A percentile compares a stretch with the other conserved stretches of the same genome.
phyloP scores from a whole-genome alignment of 2,888 invertebrate genomes.

The Lithosia quadra region DNA sequence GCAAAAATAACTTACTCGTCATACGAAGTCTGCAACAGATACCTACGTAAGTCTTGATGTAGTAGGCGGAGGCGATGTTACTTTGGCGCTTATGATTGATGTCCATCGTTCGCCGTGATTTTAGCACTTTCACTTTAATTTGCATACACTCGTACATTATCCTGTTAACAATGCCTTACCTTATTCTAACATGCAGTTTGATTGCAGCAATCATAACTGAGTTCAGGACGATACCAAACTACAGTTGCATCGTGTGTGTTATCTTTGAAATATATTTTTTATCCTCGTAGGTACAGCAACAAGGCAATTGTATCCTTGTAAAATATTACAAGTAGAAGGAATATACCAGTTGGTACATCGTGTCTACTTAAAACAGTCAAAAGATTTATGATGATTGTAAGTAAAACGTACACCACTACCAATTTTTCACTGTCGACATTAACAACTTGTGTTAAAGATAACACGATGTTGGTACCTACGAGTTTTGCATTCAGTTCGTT shows the following conservation, averaged over 20 bases:
- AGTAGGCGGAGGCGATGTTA: constrained; percentile 22
- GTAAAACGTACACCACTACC: constrained; percentile 23
- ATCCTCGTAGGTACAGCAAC: too few species aligned
- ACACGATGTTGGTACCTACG: constrained; percentile 17
- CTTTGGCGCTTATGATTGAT: constrained; percentile 14
- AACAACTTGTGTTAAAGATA: constrained; percentile 32
- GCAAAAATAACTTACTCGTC: constrained; percentile 18
- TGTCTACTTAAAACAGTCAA: constrained; percentile 9
- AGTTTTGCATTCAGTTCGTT: not conserved
- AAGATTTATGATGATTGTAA: constrained; percentile 16
- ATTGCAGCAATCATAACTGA: constrained; percentile 1
- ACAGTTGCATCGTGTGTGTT: not conserved
- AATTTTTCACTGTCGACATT: constrained; percentile 40
- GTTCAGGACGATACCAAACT: not conserved
- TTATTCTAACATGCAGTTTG: not conserved
- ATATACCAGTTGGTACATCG: constrained; percentile 1
- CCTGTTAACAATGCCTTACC: constrained; percentile 16
- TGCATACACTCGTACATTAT: constrained; percentile 16
- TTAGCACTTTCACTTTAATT: constrained; percentile 28
- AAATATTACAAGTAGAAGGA: too few species aligned
- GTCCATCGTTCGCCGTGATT: constrained; percentile 13
- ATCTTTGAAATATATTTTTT: too few species aligned
- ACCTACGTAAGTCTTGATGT: constrained; percentile 19
- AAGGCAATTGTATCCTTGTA: too few species aligned
- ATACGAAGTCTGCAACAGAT: constrained; percentile 11